Conservation (phyloP, 2,888 invertebrate species). For the Gastrophysa polygoni region DNA sequence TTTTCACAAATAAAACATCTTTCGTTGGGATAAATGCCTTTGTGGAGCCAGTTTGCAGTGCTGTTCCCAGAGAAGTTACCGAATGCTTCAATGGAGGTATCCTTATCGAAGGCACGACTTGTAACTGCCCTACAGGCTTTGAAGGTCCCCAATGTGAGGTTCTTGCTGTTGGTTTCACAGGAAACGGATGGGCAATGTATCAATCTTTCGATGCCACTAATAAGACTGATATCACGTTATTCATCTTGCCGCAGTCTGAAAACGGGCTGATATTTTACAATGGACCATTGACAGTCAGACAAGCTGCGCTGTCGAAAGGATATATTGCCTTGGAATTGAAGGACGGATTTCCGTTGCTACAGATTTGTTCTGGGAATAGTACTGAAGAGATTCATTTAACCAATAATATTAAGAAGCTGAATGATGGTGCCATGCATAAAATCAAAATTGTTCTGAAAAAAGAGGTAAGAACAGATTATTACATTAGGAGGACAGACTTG, state of each 20-base stretch:
- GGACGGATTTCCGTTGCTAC: conserved; percentile 81
- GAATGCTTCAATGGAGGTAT: conserved; percentile 60
- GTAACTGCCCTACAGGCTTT: conserved; percentile 78
- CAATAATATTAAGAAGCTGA: conserved; percentile 67
- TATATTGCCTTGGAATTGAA: conserved; percentile 88
- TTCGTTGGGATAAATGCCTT: conserved; percentile 91
- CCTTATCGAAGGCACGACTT: conserved; percentile 65
- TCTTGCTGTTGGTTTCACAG: conserved; percentile 84
- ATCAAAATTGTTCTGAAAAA: conserved; percentile 76
- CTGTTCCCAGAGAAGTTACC: conserved; percentile 38
- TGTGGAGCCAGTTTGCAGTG: conserved; percentile 80
- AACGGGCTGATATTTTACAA: conserved; percentile 90
- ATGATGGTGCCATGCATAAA: conserved; percentile 85
- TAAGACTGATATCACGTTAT: conserved; percentile 79
- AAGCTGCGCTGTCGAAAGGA: conserved; percentile 74
- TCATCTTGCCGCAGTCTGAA: conserved; percentile 76
- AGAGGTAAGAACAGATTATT: conserved; percentile 40
- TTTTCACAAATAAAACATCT: conserved; percentile 92
- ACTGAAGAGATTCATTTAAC: conserved; percentile 69
- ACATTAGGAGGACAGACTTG: no score
- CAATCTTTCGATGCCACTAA: conserved; percentile 86
- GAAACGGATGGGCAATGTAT: conserved; percentile 94
- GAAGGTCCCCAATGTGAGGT: conserved; percentile 92
- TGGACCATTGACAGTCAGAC: conserved; percentile 71
- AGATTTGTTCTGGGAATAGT: conserved; percentile 88